Base-by-base conservation (phyloP, 2,113 vertebrate genomes). In the Gobius niger region DNA sequence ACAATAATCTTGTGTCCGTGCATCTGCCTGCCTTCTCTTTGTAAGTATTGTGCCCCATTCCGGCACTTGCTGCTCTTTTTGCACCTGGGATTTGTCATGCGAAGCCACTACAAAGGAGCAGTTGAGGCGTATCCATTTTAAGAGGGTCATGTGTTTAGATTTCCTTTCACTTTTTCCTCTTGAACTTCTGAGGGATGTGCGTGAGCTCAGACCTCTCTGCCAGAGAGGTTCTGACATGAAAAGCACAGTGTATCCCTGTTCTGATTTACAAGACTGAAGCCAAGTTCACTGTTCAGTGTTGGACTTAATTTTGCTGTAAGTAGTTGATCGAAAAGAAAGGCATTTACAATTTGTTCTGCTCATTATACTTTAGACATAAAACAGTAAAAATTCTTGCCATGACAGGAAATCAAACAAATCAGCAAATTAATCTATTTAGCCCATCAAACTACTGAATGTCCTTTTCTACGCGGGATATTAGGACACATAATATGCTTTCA, bases 81-180 rank as follows among this genome's bases (percentile, higher is more conserved):
- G 87, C 89, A 91, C 89, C 87, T 91, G 90, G 90, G 89, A 76
- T 89, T 85, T 91, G 80, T 90, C 88, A 89, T 84, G 84, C 76
- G 19, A 67, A 85, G 81, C 87, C 75, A 82, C 77, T 47, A 91
- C 87, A 89, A 90, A 89, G 73, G 82, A 70, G 73, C 82, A 87
- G 86, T 84, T 75, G 78, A 89, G 78, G 85, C 86, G 52, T 82
- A 87, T 89, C 87, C 72, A 87, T 85, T 85, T 85, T 85, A 86
- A 91, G 76, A 85, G 85, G 88, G 86, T 88, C 84, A 85, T 83
- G 76, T 85, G 78, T 89, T 87, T 82, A 88, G 75, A 84, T 86
- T 90, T 88, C 83, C 88, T 90, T 89, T 90, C 83, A 72, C 84
- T 88, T 82, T 67, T 77, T 64, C 77, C 70, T 67, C 72, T 82